Base-by-base conservation (phyloP, 2,113 vertebrate species). In the Larimichthys polyactis region DNA sequence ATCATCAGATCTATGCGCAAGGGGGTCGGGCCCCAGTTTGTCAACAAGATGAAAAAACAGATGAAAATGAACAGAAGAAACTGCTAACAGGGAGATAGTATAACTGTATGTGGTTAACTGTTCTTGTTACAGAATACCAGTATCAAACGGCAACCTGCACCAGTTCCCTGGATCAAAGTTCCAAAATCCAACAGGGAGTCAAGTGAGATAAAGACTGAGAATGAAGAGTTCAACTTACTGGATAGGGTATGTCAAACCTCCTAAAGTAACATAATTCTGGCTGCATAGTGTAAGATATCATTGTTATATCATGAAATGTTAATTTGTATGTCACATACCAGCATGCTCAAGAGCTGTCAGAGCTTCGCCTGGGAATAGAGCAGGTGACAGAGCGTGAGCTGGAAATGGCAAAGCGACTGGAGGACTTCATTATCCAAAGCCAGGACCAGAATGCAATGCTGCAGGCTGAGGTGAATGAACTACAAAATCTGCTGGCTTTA, bases 351-450 rank as follows among this genome's bases (percentile, higher is more conserved):
- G 95, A 96, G 84, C 84, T 96, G 67, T 91, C 86, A 0, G 94
- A 95, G 86, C 91, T 96, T 14, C 92, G 94, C 11, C 66, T 90
- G 40, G 93, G 93, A 2, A 85, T 96, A 63, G 95, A 96, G 69
- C 93, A 94, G 85, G 95, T 95, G 70, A 95, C 95, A 0, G 95
- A 96, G 75, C 88, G 94, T 0, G 95, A 96, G 85, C 87, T 96
- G 86, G 95, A 96, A 83, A 94, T 95, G 95, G 95, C 94, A 12
- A 96, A 95, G 36, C 93, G 95, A 5, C 81, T 96, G 71, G 95
- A 96, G 81, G 95, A 96, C 82, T 96, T 95, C 82, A 96, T 96
- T 3, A 87, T 78, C 11, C 91, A 94, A 76, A 96, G 91, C 51
- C 94, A 95, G 70, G 94, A 95, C 82, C 95, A 96, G 82, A 95